phyloP scores from a whole-genome alignment of 2,113 vertebrate species.

The Podarcis muralis region DNA sequence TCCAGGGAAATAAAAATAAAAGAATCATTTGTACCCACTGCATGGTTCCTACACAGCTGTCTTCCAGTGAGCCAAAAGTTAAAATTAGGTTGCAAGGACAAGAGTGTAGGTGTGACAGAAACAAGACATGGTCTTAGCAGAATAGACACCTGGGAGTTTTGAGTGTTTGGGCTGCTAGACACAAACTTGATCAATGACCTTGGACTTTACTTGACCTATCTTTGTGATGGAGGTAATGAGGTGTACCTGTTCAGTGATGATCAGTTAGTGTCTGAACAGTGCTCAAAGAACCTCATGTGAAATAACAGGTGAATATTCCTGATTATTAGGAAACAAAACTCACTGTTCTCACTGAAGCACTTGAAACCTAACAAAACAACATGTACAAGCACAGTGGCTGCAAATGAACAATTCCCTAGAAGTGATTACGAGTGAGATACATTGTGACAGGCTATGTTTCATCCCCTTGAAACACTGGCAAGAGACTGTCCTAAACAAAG shows the following conservation, averaged over 20 bases:
- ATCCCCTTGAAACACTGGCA: neutral
- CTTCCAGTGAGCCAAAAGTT: neutral
- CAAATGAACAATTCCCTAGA: slow-evolving; percentile 60
- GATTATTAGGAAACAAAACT: slow-evolving; percentile 68
- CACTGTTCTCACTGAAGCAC: slow-evolving; percentile 55
- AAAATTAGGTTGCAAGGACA: neutral
- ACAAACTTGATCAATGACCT: slow-evolving; percentile 8
- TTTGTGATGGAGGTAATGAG: neutral
- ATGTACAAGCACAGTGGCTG: slow-evolving; percentile 54
- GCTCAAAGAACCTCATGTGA: slow-evolving; percentile 52
- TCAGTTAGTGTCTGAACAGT: slow-evolving; percentile 54
- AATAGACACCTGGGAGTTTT: slow-evolving; percentile 3
- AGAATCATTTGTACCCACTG: neutral
- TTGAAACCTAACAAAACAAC: slow-evolving; percentile 49
- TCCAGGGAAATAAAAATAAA: too few species aligned
- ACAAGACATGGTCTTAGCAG: neutral
- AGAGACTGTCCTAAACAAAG: neutral
- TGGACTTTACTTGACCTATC: slow-evolving; percentile 9
- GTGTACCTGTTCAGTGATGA: slow-evolving; percentile 22
- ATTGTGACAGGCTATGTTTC: neutral
- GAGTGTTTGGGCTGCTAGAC: slow-evolving; percentile 9
- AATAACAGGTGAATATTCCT: slow-evolving; percentile 56
- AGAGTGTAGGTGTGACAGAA: neutral
- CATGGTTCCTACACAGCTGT: neutral
- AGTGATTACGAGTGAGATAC: slow-evolving; percentile 54